Base-by-base conservation (phyloP, 2,113 vertebrate species). In the Tilapia sparmanii region DNA sequence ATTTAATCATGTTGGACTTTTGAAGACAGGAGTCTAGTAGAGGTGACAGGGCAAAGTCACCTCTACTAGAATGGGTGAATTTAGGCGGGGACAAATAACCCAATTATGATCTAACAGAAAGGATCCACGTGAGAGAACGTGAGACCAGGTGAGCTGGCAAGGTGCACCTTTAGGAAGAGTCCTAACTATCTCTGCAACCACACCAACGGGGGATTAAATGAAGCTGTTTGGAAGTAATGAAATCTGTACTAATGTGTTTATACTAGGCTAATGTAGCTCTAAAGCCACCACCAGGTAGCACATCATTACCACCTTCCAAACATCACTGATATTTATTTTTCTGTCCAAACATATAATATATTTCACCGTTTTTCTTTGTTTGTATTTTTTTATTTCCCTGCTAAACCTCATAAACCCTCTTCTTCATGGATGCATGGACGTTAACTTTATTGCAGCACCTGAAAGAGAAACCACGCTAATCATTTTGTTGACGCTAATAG, bases 281-380 rank as follows among this genome's bases (percentile, higher is more conserved):
- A 7, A 10, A n/a, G 10, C 31, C 31, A 10, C 29, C 57, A 31
- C 55, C 7, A 61, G 57, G 35, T 22, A 40, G 35, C n/a, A 40
- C n/a, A 1, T 73, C 66, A 1, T 45, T 73, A 16, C 4, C 35
- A 68, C 35, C 35, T 38, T 68, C 33, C 33, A 68, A 40, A 68
- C 11, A 38, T 4, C 0, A 0, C 19, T 68, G 35, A 22, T 68
- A 40, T 68, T 38, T 0, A 22, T 2, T 68, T 38, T 68, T 13
- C 1, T 19, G 5, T 29, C 3, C 15, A 19, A 19, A 33, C 5
- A 18, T 33, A 6, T 16, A 31, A 26, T 13, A 26, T 8, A 57
- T 57, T 57, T 31, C 16, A 61, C 5, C 8, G 4, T 68, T 38
- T 38, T 68, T n/a, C 33, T 66, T 5, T 38, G 6, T 38, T 13